Percentiles rank a stretch among this genome's conserved stretches.
Conservation (phyloP, 2,113 vertebrate genomes). For the Aspidoscelis tigris region DNA sequence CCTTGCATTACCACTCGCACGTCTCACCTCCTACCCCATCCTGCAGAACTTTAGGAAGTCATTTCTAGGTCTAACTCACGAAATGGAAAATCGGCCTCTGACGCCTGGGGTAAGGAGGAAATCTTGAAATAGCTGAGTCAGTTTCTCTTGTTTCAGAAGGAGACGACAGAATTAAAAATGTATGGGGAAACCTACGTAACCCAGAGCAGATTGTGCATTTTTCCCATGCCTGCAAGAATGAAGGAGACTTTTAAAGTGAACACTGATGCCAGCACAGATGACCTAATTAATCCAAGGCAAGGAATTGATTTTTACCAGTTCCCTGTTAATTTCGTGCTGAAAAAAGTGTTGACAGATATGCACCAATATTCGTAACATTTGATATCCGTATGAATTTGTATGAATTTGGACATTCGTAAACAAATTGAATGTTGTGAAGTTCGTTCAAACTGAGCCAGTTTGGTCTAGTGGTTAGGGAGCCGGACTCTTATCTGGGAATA, state of each 20-base stretch:
- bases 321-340: neutral
- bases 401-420: too few species aligned
- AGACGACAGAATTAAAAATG: constrained; percentile 2
- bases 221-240: neutral
- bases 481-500: too few species aligned
- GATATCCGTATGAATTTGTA: too few species aligned
- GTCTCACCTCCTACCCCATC: too few species aligned
- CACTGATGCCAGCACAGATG: neutral
- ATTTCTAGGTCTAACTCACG: neutral
- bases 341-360: neutral
- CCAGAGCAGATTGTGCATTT: neutral
- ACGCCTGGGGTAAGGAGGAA: neutral
- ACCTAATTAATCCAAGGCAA: neutral
- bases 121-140: neutral
- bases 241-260: neutral
- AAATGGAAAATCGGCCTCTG: neutral
- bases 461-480: too few species aligned
- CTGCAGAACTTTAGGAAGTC: neutral
- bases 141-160: neutral
- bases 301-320: neutral
- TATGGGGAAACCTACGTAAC: neutral
- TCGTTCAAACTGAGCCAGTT: too few species aligned
- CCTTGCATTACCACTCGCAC: too few species aligned
- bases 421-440: too few species aligned
- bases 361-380: too few species aligned